Conservation (phyloP, 2,113 vertebrate genomes). For the Geococcyx californianus region DNA sequence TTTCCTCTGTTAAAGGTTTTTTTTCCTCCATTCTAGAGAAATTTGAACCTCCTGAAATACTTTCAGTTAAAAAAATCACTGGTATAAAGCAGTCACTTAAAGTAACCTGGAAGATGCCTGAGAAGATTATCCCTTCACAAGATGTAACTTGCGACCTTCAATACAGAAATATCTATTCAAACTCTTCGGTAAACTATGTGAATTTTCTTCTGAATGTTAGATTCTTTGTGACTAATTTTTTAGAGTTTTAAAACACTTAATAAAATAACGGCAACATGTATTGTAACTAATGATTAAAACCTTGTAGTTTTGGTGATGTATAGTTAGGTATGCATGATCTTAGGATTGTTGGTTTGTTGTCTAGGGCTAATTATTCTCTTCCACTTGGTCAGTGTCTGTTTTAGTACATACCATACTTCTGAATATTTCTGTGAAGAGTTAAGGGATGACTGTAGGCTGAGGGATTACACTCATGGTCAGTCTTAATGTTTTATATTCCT, state of each 20-base stretch:
- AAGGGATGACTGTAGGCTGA: background rate
- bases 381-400: background rate
- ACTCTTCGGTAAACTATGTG: slow-evolving; percentile 56
- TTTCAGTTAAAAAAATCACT: slow-evolving; percentile 38
- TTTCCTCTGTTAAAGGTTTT: background rate
- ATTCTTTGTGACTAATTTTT: background rate
- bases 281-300: background rate
- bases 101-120: slow-evolving; percentile 65
- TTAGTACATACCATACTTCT: background rate
- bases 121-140: background rate
- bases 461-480: background rate
- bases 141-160: slow-evolving; percentile 25
- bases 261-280: background rate
- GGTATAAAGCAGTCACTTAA: slow-evolving; percentile 49
- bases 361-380: background rate
- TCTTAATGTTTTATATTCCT: background rate
- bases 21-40: slow-evolving; percentile 72
- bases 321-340: background rate
- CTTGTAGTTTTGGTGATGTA: background rate
- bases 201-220: background rate
- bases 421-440: background rate
- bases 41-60: slow-evolving; percentile 63
- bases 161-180: slow-evolving; percentile 55
- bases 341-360: background rate
- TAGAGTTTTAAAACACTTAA: background rate